Evolutionary conservation across 2,888 invertebrate species (phyloP), one percentile per base, ranked within the genome.

Genomic region (Eristalis tenax): DNA sequence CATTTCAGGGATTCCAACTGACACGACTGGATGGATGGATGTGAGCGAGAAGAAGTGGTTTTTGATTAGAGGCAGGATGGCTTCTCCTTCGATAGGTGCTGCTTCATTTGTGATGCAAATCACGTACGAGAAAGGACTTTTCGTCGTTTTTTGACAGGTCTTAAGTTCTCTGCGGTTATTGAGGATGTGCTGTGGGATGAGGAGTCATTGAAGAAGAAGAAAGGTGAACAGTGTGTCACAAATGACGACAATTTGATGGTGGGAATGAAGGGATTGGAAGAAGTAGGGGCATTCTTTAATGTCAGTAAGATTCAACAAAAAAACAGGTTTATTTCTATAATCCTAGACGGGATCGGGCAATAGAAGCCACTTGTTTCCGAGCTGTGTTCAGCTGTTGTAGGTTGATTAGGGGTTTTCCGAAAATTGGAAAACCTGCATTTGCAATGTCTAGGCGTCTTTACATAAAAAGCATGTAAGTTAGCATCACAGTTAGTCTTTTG

Each of bases 91-190:
- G 66, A 75, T 78, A 87, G 87, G 87, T 87, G 87, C 83, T 76
- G 83, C 43, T 56, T 38, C 11, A 76, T 79, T 92, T 91, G 91
- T 90, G 91, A 92, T 92, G 90, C 92, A 91, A 90, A 90, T 88
- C 91, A 91, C 91, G 90, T 90, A 88, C 88, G 90, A 79, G 89
- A 90, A 91, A 92, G 90, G 92, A 91, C 90, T 92, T 91, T 89
- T 84, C 56, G 32, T 84, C 79, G 75, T 23, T 73, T 79, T 87
- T 78, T 56, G 71, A 50, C 32, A 68, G 75, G 10, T 77, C 74
- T 50, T 28, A 69, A 83, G 74, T 73, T 79, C 61, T 81, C 35
- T 68, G 43, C 68, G 50, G 50, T 50, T 57, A 38, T 15, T 23
- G 26, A 10, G 40, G 35, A 35, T 11, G 43, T 56, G 11, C 4